Base-by-base conservation (phyloP, 1,140 invertebrate species). In the Pinna nobilis region DNA sequence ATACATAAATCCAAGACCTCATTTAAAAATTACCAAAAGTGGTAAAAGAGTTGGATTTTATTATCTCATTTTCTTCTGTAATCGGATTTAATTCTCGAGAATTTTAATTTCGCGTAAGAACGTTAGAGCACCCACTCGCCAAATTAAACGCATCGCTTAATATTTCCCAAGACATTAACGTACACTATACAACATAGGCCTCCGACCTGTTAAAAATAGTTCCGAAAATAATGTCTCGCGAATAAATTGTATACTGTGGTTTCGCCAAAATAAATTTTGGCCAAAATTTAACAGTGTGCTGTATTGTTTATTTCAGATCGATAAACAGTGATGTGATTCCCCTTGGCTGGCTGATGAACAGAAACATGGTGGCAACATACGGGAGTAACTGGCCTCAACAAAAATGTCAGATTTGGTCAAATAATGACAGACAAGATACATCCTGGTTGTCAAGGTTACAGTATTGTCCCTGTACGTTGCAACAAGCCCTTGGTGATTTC, bases 401-500 rank as follows among this genome's bases (percentile, higher is more conserved):
- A 13, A 78, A 77, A 57, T 87, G 86, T 71, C 20, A 50, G 9
- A 55, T 70, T 0, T 86, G 82, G 82, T 74, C 80, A 47, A 57
- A 81, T 3, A 44, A 68, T 18, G 83, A 84, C 63, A 55, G 59
- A 30, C n/a, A 76, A 30, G 47, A 78, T 41, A 82, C 63, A 66
- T 51, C 18, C 1, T 88, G 87, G 87, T 55, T 83, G 9, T 32
- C 78, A 1, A 59, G 74, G 3, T 84, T 90, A 15, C 92, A 93
- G 11, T 91, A 96, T 18, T 99, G 97, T 84, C 98, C 98, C 0
- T 99, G 98, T 85, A 96, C 93, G 0, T 79, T 98, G 67, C 92
- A 95, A 73, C 97, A 99, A 82, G 97, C 97, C 0, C 85, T 97
- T 1, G 90, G 93, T 37, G 97, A 99, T 83, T 95, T 96, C 86